Evolutionary conservation across 2,888 invertebrate species (phyloP), one percentile per base, ranked within the genome.

Genomic region (Scrobipalpa costella): DNA sequence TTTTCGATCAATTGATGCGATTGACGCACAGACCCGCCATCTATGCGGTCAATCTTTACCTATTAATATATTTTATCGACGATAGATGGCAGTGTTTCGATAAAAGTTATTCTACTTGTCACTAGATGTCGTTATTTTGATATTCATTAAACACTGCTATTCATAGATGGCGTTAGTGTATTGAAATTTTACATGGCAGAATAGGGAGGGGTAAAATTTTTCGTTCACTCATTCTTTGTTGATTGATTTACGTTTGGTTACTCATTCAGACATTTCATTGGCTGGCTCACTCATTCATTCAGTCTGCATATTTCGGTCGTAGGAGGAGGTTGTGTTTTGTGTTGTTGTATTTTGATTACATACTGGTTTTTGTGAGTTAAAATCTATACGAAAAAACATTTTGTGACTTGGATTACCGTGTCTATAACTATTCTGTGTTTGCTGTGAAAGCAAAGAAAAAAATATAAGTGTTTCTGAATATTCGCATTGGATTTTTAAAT

Each of bases 281-380:
- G 27, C 11, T 50, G 21, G 0, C 6, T 17, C 50, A 63, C 69
- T 73, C 70, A 67, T 67, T 78, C 75, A 73, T 69, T 83, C 79
- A 81, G 80, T 82, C 75, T 69, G 60, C 68, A 68, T 69, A 69
- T 71, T 72, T 68, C 69, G 55, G 73, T 69, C 72, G 63, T 55
- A 59, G 27, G 63, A 52, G 60, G 70, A 65, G 76, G 79, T 76
- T 64, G 70, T 74, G 70, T 67, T 71, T 69, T 73, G 74, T 75
- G 71, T 75, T 78, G 72, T 73, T 77, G 69, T 17, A n/a, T 19
- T 52, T 49, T 47, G 49, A 60, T 6, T 5, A 38, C 27, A n/a
- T 55, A 2, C 9, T 17, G 36, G 19, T 58, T 52, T 13, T 61
- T 50, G 13, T 60, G 60, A 60, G 49, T 49, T 60, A 33, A 19